Evolutionary conservation across 2,113 vertebrate genomes (phyloP).

Genomic region (Pholis gunnellus): DNA sequence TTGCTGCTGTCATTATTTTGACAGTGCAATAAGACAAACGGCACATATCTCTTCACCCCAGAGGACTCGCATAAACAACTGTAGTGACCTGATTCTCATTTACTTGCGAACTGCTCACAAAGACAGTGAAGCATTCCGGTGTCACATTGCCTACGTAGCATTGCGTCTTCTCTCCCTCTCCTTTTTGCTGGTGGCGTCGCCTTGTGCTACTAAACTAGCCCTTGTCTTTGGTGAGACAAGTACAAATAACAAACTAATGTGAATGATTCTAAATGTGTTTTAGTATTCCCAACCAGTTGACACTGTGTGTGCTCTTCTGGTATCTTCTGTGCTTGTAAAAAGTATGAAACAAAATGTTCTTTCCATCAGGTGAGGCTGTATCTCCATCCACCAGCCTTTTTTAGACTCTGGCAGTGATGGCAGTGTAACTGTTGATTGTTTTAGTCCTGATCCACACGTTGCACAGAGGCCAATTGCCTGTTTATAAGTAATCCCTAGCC

Average conservation of each 20-base stretch:
- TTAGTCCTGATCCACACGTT: background rate
- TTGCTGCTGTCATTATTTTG: constrained; percentile 26
- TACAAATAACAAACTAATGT: background rate
- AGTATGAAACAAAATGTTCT: constrained; percentile 4
- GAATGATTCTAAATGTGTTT: background rate
- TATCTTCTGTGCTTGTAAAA: background rate
- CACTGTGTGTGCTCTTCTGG: background rate
- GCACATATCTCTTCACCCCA: background rate
- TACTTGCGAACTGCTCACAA: constrained; percentile 13
- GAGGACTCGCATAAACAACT: constrained; percentile 19
- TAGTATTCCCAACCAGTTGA: background rate
- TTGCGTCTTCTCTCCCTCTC: background rate
- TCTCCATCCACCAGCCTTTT: constrained; percentile 20
- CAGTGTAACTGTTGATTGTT: constrained; percentile 1
- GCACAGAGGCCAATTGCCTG: background rate
- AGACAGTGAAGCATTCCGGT: constrained; percentile 8
- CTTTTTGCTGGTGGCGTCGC: background rate
- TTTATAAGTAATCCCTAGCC: background rate
- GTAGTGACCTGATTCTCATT: constrained; percentile 13
- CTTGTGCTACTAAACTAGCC: background rate
- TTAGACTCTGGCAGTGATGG: constrained; percentile 19
- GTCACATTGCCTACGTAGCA: background rate
- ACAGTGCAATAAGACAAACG: constrained; percentile 13
- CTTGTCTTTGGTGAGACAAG: background rate
- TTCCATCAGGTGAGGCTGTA: background rate